These are phyloP conservation scores for Timema podura DNA, from an alignment of 2,888 invertebrate species.

Conservation along the genomic window DNA sequence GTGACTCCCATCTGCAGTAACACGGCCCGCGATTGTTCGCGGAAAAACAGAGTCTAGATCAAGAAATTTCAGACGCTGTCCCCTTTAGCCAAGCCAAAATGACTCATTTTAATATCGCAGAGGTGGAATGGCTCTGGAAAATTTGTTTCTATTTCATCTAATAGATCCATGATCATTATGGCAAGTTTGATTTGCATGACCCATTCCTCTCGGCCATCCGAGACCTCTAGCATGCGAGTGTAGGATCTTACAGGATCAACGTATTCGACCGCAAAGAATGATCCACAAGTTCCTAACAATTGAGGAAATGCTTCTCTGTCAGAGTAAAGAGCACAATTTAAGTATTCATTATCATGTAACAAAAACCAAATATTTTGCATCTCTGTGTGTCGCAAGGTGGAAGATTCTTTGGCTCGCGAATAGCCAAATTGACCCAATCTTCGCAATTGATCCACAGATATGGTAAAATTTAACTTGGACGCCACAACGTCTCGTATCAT, in stretches of 20 bases:
- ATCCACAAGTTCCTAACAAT: slow-evolving; percentile 62
- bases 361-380: slow-evolving; percentile 61
- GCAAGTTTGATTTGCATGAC: slow-evolving; percentile 53
- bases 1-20: slow-evolving; percentile 46
- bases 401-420: slow-evolving; percentile 23
- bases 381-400: slow-evolving; percentile 40
- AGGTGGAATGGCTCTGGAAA: slow-evolving; percentile 59
- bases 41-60: slow-evolving; percentile 62
- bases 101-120: slow-evolving; percentile 64
- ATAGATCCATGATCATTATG: slow-evolving; percentile 57
- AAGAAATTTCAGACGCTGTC: slow-evolving; percentile 55
- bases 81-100: slow-evolving; percentile 57
- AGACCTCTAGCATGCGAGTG: slow-evolving; percentile 43
- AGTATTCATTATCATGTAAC: slow-evolving; percentile 63
- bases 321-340: slow-evolving; percentile 55
- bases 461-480: slow-evolving; percentile 52
- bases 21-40: slow-evolving; percentile 49
- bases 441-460: slow-evolving; percentile 49
- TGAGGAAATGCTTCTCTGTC: slow-evolving; percentile 61
- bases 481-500: slow-evolving; percentile 52
- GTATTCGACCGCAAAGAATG: slow-evolving; percentile 62
- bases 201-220: slow-evolving; percentile 56
- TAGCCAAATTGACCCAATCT: slow-evolving; percentile 49
- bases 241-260: slow-evolving; percentile 49
- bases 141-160: slow-evolving; percentile 55